Base-by-base conservation (phyloP, 2,888 invertebrate species). In the Lordiphosa fenestrarum region DNA sequence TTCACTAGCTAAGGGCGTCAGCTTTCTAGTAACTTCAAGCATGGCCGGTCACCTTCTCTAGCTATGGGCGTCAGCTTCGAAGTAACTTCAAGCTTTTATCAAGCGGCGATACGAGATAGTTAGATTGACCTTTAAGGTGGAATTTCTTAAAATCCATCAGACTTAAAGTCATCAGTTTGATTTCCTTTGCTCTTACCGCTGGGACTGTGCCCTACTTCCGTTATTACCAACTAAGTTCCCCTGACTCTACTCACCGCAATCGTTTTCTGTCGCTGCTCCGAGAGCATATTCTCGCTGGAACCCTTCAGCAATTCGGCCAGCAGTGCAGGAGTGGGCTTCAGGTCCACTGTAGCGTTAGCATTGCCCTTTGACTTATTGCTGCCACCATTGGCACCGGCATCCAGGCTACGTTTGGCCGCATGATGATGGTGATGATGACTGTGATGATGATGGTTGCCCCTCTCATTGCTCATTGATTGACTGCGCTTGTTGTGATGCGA, bases 251-350 rank as follows among this genome's bases (percentile, higher is more conserved):
- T 87, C 69, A 89, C 89, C 84, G 88, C 86, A 73, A 81, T 86
- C 60, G 87, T 88, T 77, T 88, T 86, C 58, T 89, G 86, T 0
- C 88, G 85, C 86, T 91, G 85, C 70, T 92, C 91, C 63, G 93
- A 92, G 12, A 94, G 92, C 54, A 94, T 77, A 69, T 94, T 93
- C 87, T 95, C 95, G 38, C 95, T 95, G 80, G 95, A 95, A 53
- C 95, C 95, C 69, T 94, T 92, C 44, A 95, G 91, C 63, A 95
- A 90, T 87, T 95, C 94, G 41, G 95, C 95, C 61, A 95, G 90
- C 61, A 95, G 90, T 86, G 95, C 94, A 12, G 91, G 92, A 61
- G 92, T 92, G 9, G 93, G 88, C 58, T 86, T 71, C 38, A 86
- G 25, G 38, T 51, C 51, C 19, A 33, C 12, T 12, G 50, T 4